Conservation (phyloP, 2,797 vertebrate species). For the Dendrocincla fuliginosa region DNA sequence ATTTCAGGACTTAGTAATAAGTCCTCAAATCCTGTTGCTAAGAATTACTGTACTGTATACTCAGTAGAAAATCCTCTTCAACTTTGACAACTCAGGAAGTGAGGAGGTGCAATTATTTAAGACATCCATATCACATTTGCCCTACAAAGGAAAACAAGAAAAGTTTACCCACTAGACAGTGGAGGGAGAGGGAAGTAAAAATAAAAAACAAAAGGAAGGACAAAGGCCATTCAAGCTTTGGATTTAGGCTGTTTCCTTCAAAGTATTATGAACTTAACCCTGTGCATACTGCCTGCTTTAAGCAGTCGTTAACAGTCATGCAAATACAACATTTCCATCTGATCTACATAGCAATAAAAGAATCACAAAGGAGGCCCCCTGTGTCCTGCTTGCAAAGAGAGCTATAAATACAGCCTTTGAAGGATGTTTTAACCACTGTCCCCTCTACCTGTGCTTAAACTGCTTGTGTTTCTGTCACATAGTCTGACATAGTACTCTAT, state of each 20-base stretch:
- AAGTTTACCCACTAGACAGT: neutral
- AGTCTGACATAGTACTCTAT: neutral
- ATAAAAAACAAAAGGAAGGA: neutral
- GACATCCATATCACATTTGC: neutral
- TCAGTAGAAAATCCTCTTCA: slow-evolving; percentile 4
- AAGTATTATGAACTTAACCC: neutral
- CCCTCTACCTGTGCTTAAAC: neutral
- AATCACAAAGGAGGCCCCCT: neutral
- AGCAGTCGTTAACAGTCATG: neutral
- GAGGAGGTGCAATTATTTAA: neutral
- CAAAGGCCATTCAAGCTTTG: neutral
- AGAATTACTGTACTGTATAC: neutral
- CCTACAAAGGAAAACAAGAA: neutral
- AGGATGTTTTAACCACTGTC: neutral
- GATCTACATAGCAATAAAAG: neutral
- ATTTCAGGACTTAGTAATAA: neutral
- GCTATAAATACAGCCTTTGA: neutral
- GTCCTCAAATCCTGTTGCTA: neutral
- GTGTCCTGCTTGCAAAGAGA: neutral
- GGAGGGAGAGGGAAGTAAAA: neutral
- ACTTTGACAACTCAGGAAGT: slow-evolving; percentile 3
- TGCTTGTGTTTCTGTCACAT: rapidly evolving
- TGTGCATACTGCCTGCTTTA: neutral
- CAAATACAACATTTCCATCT: neutral
- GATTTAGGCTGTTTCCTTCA: neutral